Conservation (phyloP, 2,888 invertebrate genomes). For the Protophormia terraenovae region DNA sequence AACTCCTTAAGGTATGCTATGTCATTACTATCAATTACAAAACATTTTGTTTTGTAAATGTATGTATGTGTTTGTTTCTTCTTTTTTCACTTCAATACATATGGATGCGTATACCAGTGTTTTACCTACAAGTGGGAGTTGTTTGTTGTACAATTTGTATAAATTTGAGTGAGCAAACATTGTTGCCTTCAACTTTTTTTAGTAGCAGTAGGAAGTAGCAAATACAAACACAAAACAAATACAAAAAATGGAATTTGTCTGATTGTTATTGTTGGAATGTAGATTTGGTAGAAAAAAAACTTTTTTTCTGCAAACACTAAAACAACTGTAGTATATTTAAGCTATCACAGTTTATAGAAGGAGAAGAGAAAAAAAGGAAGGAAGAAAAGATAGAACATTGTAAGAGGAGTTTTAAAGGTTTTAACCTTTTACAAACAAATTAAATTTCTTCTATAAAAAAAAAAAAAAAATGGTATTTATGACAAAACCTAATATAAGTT, state of each 20-base stretch:
- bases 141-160: conserved; percentile 4
- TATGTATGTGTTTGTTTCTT: neutral
- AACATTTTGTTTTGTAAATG: conserved; percentile 49
- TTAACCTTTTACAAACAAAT: neutral
- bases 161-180: neutral
- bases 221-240: neutral
- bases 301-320: conserved; percentile 19
- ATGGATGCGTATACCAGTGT: neutral
- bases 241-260: neutral
- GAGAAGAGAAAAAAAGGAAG: conserved; percentile 48
- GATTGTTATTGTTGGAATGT: neutral
- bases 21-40: conserved; percentile 64
- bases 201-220: no score
- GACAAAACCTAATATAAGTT: neutral
- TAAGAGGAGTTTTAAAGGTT: neutral
- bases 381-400: neutral
- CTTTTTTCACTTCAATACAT: conserved; percentile 2
- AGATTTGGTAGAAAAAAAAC: neutral
- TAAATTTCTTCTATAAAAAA: neutral
- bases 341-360: conserved; percentile 31
- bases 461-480: no score
- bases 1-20: conserved; percentile 58
- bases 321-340: conserved; percentile 33
- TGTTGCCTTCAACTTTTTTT: conserved; percentile 29
- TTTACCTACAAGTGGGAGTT: conserved; percentile 36